Evolutionary conservation across 2,113 vertebrate species (phyloP).

Genomic region (Sceloporus undulatus): DNA sequence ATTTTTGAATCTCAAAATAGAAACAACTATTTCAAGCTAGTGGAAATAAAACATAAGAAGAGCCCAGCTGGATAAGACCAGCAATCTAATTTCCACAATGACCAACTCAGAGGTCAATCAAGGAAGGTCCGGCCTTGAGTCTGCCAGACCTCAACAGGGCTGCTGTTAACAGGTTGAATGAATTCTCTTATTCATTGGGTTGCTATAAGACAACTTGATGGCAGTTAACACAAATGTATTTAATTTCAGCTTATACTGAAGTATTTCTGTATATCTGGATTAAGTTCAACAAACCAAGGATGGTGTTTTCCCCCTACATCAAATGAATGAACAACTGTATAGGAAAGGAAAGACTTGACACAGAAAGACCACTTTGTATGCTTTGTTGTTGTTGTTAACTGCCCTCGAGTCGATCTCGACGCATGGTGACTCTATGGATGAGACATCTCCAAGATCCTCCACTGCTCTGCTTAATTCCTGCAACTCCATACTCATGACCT

Average conservation of each 20-base stretch:
- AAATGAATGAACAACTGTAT: background rate
- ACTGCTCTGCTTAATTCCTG: too few species aligned
- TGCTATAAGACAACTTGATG: too few species aligned
- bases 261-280: background rate
- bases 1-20: slow-evolving; percentile 38
- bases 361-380: background rate
- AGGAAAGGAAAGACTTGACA: background rate
- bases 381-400: too few species aligned
- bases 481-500: too few species aligned
- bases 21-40: slow-evolving; percentile 6
- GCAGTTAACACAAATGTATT: too few species aligned
- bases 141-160: too few species aligned
- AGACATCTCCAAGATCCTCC: too few species aligned
- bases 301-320: background rate
- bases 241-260: background rate
- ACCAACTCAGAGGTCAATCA: background rate
- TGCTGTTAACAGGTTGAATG: too few species aligned
- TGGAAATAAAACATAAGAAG: slow-evolving; percentile 11
- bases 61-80: background rate
- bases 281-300: background rate
- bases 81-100: background rate
- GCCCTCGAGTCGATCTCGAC: too few species aligned
- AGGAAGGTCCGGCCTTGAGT: too few species aligned
- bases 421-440: too few species aligned
- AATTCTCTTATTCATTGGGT: too few species aligned